phyloP scores from a whole-genome alignment of 2,888 invertebrate species.

The Carcina quercana region DNA sequence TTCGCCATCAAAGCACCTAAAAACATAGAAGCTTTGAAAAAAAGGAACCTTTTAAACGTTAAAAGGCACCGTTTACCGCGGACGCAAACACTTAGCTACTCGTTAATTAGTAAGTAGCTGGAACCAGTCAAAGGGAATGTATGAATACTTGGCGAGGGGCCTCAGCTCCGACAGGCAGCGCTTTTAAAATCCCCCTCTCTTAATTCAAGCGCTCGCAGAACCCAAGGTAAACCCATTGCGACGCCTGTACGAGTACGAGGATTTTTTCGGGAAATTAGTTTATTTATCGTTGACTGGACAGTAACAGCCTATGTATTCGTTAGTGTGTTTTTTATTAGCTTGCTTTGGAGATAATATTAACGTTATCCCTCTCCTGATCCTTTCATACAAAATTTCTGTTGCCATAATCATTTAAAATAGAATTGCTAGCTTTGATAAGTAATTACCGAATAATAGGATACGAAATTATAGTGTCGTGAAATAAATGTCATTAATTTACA shows the following conservation, averaged over 20 bases:
- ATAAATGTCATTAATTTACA: no score
- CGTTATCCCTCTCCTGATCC: no score
- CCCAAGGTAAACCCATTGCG: slow-evolving; percentile 68
- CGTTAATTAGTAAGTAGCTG: slow-evolving; percentile 73
- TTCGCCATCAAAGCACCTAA: slow-evolving; percentile 59
- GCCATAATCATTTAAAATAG: no score
- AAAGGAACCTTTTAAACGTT: slow-evolving; percentile 65
- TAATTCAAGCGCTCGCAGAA: slow-evolving; percentile 59
- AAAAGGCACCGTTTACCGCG: slow-evolving; percentile 72
- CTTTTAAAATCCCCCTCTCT: slow-evolving; percentile 69
- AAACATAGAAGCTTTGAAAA: slow-evolving; percentile 53
- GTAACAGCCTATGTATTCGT: no score
- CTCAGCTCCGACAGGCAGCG: slow-evolving; percentile 56
- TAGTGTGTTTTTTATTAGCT: no score
- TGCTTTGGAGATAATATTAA: no score
- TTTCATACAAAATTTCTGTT: no score
- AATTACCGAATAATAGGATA: no score
- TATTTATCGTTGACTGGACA: no score
- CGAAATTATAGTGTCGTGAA: no score
- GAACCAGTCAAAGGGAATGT: slow-evolving; percentile 72
- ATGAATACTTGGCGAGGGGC: slow-evolving; percentile 69
- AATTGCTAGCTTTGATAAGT: no score
- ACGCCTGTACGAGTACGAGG: slow-evolving; percentile 63
- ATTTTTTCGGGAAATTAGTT: slow-evolving; percentile 46
- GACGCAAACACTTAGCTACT: slow-evolving; percentile 72